Conservation (phyloP, 2,797 vertebrate genomes). For the Etheostoma nigrum region DNA sequence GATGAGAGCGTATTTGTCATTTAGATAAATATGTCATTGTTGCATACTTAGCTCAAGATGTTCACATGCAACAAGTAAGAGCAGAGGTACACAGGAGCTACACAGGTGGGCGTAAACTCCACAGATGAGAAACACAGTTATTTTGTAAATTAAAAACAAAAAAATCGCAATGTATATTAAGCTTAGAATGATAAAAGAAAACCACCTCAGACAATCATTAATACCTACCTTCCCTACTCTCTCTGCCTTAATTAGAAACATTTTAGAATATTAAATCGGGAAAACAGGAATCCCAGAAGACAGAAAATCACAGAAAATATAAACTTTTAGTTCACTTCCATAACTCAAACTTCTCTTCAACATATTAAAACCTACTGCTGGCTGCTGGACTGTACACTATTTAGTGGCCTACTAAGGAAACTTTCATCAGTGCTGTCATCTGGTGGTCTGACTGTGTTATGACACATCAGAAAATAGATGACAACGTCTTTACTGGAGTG, state of each 20-base stretch:
- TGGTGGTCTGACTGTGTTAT: conserved; percentile 75
- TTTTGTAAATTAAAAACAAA: no score
- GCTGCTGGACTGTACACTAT: conserved; percentile 6
- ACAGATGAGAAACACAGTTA: neutral
- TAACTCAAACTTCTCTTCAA: neutral
- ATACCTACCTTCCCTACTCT: neutral
- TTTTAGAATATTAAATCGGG: neutral
- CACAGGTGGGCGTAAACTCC: neutral
- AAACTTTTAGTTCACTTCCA: neutral
- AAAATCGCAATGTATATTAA: neutral
- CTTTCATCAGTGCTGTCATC: conserved; percentile 80
- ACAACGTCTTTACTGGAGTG: neutral
- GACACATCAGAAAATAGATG: conserved; percentile 51
- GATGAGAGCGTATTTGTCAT: conserved; percentile 22
- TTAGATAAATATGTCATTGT: conserved; percentile 7
- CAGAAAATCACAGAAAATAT: neutral
- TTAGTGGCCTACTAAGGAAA: conserved; percentile 34
- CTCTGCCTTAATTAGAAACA: neutral
- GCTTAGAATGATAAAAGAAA: neutral
- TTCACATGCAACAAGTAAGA: neutral
- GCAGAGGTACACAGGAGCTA: no score
- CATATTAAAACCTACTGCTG: neutral
- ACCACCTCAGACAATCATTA: neutral
- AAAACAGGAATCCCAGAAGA: neutral
- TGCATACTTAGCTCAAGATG: neutral